A percentile compares a stretch with the other conserved stretches of the same genome.
These are phyloP conservation scores for Plemyria rubiginata DNA, from an alignment of 2,888 invertebrate genomes.

Conservation along the genomic window DNA sequence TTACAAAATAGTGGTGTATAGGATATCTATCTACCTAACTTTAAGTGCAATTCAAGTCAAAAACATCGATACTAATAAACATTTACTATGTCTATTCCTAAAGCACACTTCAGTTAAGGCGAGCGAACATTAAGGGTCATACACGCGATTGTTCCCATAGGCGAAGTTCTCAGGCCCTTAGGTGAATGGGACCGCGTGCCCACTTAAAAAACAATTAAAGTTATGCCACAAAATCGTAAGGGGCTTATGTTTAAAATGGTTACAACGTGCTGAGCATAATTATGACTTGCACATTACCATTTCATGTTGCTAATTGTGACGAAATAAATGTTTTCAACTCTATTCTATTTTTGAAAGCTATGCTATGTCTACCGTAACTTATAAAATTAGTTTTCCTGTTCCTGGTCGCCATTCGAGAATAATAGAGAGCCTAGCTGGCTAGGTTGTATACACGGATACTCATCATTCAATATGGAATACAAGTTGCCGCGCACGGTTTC, in stretches of 20 bases:
- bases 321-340: too few species aligned
- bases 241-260: conserved; percentile 38
- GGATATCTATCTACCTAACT: neutral
- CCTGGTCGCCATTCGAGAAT: too few species aligned
- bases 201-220: conserved; percentile 81
- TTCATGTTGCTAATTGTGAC: too few species aligned
- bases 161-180: conserved; percentile 46
- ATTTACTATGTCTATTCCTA: conserved; percentile 47
- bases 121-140: conserved; percentile 50
- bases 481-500: too few species aligned
- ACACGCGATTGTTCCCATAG: conserved; percentile 43
- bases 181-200: conserved; percentile 47
- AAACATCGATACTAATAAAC: conserved; percentile 25
- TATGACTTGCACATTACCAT: too few species aligned
- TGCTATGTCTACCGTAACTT: too few species aligned
- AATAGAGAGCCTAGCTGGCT: too few species aligned
- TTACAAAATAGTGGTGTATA: too few species aligned
- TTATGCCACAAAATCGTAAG: conserved; percentile 61
- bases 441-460: too few species aligned
- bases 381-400: too few species aligned
- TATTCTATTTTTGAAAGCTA: too few species aligned
- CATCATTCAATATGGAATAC: too few species aligned
- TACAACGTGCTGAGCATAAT: neutral
- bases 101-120: conserved; percentile 43
- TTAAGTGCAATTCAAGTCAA: conserved; percentile 3